Evolutionary conservation across 2,113 vertebrate genomes (phyloP), one percentile per base, ranked within the genome.

Genomic region (Megalops atlanticus): DNA sequence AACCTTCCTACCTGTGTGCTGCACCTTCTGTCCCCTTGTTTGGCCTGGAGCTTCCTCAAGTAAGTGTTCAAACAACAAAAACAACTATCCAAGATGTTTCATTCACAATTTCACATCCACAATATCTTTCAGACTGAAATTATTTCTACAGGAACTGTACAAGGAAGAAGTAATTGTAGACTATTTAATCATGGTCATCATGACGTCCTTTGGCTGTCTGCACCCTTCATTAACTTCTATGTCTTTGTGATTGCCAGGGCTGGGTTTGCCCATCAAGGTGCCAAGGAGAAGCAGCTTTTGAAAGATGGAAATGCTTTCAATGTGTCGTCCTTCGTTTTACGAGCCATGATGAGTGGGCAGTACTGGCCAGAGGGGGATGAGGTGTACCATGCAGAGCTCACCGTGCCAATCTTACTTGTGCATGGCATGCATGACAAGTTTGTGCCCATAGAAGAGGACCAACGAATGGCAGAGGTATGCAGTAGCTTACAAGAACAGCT

Each of bases 1-100:
- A 98, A 97, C 92, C 95, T 99, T 85, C 98, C 97, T 7, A 95
- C 97, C 0, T 98, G 97, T 0, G 89, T 98, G 54, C 94, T 99
- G 79, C 97, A 96, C 91, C 98, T 97, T 88, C 92, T 99, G 81
- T 96, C 97, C 0, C 97, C 97, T 0, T 99, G 97, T 79, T 93
- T 99, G 88, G 96, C 97, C 45, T 99, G 98, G 98, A 99, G 97
- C 91, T 99, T 99, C 90, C 96, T 99, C 89, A 99, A 99, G 98
- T 99, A 93, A 94, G 96, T 85, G 2, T 16, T 33, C 12, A 16
- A 41, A 36, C 39, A 2, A 38, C 31, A 74, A 27, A 24, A 64
- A 24, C 7, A 1, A 6, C 18, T 27, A 3, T 64, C 52, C 8
- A 68, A 49, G 78, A 47, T 64, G n/a, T n/a, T 64, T 8, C n/a